Conservation (phyloP, 1,140 invertebrate genomes). For the Papilio polytes region DNA sequence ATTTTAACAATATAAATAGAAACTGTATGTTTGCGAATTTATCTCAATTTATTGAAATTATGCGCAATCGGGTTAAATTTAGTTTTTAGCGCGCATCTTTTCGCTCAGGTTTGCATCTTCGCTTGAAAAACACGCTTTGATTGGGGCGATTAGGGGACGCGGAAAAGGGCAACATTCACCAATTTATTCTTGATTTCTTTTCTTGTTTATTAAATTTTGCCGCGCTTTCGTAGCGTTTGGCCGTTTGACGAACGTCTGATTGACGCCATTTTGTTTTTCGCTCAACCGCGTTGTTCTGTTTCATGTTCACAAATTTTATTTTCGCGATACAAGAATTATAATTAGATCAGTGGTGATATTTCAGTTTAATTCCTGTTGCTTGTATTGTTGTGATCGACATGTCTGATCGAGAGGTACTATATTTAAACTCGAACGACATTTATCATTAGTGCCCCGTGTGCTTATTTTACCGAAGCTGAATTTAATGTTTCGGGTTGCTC, state of each 20-base stretch:
- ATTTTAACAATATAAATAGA: not conserved
- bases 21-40: no score
- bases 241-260: slow-evolving; percentile 40
- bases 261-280: slow-evolving; percentile 79
- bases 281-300: slow-evolving; percentile 60
- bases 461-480: slow-evolving; percentile 60
- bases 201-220: slow-evolving; percentile 39
- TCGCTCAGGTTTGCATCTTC: not conserved
- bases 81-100: not conserved
- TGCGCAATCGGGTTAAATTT: not conserved
- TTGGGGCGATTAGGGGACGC: not conserved
- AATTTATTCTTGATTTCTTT: slow-evolving; percentile 16
- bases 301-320: slow-evolving; percentile 58
- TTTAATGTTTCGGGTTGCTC: slow-evolving; percentile 53
- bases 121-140: not conserved
- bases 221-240: slow-evolving; percentile 40
- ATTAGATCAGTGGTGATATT: slow-evolving; percentile 68
- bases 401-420: slow-evolving; percentile 83
- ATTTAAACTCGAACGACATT: slow-evolving; percentile 57
- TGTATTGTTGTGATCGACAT: slow-evolving; percentile 63
- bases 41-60: not conserved
- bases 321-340: slow-evolving; percentile 57
- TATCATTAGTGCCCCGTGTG: slow-evolving; percentile 59
- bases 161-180: slow-evolving; percentile 4
- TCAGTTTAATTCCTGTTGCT: slow-evolving; percentile 61